Conservation (phyloP, 2,888 invertebrate genomes). For the Anthophora plumipes region DNA sequence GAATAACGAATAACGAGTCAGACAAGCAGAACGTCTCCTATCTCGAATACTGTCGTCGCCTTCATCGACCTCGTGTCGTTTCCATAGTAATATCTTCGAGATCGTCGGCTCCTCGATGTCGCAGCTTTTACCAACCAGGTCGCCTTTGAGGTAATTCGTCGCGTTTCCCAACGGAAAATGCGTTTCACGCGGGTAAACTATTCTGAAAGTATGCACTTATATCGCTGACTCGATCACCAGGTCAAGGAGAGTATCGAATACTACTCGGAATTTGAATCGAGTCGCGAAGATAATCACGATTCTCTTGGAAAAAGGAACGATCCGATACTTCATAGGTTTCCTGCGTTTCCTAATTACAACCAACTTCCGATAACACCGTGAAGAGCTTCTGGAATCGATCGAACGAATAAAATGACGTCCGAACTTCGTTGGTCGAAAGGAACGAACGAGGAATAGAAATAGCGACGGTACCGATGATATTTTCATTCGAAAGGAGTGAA, state of each 20-base stretch:
- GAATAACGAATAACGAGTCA: neutral
- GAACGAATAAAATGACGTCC: neutral
- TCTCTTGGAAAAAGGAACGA: neutral
- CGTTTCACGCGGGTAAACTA: constrained; percentile 23
- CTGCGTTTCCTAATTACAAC: constrained; percentile 22
- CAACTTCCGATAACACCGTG: constrained; percentile 1
- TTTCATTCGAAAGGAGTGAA: constrained; percentile 44
- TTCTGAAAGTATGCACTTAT: constrained; percentile 27
- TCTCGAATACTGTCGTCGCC: neutral
- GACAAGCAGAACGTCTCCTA: neutral
- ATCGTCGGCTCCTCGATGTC: constrained; percentile 1
- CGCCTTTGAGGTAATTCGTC: neutral
- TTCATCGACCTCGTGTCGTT: constrained; percentile 27
- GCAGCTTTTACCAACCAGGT: constrained; percentile 7
- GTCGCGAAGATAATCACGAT: constrained; percentile 19
- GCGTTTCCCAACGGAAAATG: neutral
- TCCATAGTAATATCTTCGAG: constrained; percentile 18
- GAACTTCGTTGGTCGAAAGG: neutral
- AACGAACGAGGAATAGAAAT: constrained; percentile 38
- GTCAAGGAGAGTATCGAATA: constrained; percentile 65
- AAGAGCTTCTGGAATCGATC: constrained; percentile 16
- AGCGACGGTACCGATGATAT: constrained; percentile 45
- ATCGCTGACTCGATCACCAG: constrained; percentile 56
- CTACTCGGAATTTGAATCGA: constrained; percentile 63
- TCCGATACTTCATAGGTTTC: neutral